These are phyloP conservation scores for Anableps anableps DNA, from an alignment of 2,797 vertebrate species.

Conservation along the genomic window DNA sequence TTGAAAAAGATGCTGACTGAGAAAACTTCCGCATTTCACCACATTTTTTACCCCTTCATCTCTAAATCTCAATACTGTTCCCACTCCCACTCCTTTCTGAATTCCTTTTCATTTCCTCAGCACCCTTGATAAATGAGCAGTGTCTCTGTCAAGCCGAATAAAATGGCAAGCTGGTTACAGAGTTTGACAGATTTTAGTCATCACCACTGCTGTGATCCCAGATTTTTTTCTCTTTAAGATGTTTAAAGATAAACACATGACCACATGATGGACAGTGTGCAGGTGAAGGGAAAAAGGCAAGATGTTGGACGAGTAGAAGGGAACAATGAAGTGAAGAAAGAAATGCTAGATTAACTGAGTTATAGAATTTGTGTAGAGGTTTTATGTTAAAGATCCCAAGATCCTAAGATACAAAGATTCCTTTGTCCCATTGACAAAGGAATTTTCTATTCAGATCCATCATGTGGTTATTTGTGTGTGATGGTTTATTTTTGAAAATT, in stretches of 20 bases:
- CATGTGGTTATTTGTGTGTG: no score
- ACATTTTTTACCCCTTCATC: conserved; percentile 1
- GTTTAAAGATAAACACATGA: background rate
- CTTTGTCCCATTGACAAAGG: no score
- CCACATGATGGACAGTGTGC: background rate
- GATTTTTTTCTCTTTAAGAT: background rate
- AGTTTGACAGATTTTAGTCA: conserved; percentile 4
- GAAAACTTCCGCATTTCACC: background rate
- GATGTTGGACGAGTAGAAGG: no score
- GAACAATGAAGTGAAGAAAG: background rate
- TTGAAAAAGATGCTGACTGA: conserved; percentile 8
- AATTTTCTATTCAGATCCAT: no score
- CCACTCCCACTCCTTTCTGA: background rate
- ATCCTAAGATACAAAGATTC: no score
- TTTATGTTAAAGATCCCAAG: no score
- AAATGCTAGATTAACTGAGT: background rate
- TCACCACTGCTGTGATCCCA: conserved; percentile 9
- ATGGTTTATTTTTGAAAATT: no score
- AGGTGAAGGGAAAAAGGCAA: background rate
- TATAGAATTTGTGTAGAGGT: background rate
- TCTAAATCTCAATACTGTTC: background rate
- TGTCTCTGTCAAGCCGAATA: background rate
- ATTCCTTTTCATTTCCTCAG: background rate
- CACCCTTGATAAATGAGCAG: background rate
- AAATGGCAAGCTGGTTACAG: background rate